phyloP scores from a whole-genome alignment of 2,888 invertebrate genomes.

The Amphipoea lucens region DNA sequence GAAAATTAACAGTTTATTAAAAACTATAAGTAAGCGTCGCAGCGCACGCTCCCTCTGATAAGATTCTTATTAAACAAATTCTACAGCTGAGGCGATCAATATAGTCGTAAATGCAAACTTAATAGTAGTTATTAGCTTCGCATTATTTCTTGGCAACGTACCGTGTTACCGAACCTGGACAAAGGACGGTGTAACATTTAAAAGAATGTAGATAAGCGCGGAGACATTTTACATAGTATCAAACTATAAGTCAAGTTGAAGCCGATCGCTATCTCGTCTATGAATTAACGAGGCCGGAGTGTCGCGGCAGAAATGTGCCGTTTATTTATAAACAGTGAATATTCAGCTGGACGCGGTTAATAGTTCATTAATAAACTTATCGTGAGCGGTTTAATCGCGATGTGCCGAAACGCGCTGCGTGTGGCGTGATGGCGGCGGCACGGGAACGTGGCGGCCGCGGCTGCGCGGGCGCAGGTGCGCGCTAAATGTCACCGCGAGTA shows the following conservation, averaged over 20 bases:
- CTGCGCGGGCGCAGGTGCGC: slow-evolving; percentile 42
- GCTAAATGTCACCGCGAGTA: slow-evolving; percentile 54
- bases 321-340: slow-evolving; percentile 50
- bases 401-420: slow-evolving; percentile 55
- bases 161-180: slow-evolving; percentile 28
- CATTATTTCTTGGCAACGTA: neutral
- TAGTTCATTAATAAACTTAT: slow-evolving; percentile 66
- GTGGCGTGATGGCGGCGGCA: slow-evolving; percentile 25
- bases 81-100: slow-evolving; percentile 24
- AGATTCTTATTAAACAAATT: slow-evolving; percentile 54
- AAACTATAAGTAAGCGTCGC: slow-evolving; percentile 57
- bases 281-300: slow-evolving; percentile 48
- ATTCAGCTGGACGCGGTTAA: slow-evolving; percentile 55
- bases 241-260: slow-evolving; percentile 53
- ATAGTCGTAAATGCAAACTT: neutral
- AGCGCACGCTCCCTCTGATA: slow-evolving; percentile 16
- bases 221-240: slow-evolving; percentile 51
- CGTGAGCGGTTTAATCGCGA: slow-evolving; percentile 58
- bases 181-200: slow-evolving; percentile 60
- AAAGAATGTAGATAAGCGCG: slow-evolving; percentile 55
- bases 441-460: slow-evolving; percentile 17
- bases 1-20: slow-evolving; percentile 68
- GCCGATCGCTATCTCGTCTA: slow-evolving; percentile 60
- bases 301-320: slow-evolving; percentile 34
- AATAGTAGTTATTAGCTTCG: slow-evolving; percentile 13